Conservation (phyloP, 2,797 vertebrate species). For the Percopsis omiscomaycus region DNA sequence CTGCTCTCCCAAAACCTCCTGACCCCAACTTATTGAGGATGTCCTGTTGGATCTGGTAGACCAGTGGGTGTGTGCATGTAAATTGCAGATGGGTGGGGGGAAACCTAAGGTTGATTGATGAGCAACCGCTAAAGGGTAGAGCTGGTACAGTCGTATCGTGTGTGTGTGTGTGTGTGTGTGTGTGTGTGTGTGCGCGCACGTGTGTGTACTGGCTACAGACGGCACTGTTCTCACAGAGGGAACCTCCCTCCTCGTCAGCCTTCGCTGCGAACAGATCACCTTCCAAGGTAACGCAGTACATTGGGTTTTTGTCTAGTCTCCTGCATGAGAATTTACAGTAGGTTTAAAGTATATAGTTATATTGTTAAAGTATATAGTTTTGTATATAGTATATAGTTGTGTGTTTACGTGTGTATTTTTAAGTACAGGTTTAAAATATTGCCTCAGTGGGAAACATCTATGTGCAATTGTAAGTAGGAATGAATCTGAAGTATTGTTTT, state of each 20-base stretch:
- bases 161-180: conserved; percentile 10
- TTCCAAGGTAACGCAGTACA: conserved; percentile 42
- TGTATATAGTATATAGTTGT: no score
- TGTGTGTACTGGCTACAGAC: conserved; percentile 23
- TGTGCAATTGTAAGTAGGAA: no score
- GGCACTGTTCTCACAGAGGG: conserved; percentile 21
- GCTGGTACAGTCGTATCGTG: background rate
- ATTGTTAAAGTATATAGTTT: no score
- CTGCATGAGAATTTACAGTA: no score
- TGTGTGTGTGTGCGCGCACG: background rate
- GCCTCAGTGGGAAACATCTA: no score
- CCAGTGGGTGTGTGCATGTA: conserved; percentile 9
- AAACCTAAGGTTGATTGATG: background rate
- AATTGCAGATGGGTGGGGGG: background rate
- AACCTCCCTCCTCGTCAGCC: conserved; percentile 33
- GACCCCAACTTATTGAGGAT: conserved; percentile 52
- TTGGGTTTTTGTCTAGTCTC: no score
- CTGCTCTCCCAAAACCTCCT: conserved; percentile 24
- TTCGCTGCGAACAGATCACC: conserved; percentile 9
- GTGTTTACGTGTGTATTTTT: no score
- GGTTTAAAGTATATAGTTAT: no score
- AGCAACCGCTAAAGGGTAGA: background rate
- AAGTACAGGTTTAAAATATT: no score
- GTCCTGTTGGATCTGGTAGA: conserved; percentile 55
- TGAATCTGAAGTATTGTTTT: background rate